A percentile compares a stretch with the other conserved stretches of the same genome.
phyloP scores from a whole-genome alignment of 2,113 vertebrate genomes.

The Sarotherodon lohbergeri region DNA sequence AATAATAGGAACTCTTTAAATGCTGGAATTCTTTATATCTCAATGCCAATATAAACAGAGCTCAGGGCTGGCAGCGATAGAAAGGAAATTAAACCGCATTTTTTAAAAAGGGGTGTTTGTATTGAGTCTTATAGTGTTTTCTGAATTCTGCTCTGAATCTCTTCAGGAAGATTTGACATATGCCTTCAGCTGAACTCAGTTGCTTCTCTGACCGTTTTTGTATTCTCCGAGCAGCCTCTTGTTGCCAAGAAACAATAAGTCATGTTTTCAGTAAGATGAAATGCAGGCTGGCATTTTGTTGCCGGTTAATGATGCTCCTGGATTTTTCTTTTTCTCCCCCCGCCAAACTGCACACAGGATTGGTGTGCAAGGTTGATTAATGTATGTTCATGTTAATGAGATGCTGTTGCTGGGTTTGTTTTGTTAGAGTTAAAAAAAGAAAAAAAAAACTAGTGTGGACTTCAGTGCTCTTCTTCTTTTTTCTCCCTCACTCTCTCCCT shows the following conservation, averaged over 20 bases:
- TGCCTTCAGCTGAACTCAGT: background rate
- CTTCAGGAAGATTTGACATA: background rate
- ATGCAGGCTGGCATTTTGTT: background rate
- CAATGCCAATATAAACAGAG: background rate
- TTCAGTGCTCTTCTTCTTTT: background rate
- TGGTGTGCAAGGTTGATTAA: slow-evolving; percentile 8
- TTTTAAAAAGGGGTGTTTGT: background rate
- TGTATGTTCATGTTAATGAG: slow-evolving; percentile 27
- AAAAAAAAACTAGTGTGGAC: background rate
- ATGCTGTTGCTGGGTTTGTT: slow-evolving; percentile 17
- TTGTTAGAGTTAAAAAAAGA: background rate
- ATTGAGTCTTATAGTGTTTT: background rate
- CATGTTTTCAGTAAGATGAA: background rate
- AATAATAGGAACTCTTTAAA: background rate
- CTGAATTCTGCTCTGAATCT: background rate
- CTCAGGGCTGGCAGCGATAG: background rate
- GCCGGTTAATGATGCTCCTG: background rate
- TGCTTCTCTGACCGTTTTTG: background rate
- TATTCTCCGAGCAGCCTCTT: background rate
- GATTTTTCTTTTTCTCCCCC: background rate
- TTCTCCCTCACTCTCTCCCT: background rate
- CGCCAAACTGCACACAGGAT: background rate
- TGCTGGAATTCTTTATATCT: background rate
- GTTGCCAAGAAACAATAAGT: background rate
- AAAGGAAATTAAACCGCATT: background rate